phyloP scores from a whole-genome alignment of 2,888 invertebrate species.

The Tryphoninae sp. region DNA sequence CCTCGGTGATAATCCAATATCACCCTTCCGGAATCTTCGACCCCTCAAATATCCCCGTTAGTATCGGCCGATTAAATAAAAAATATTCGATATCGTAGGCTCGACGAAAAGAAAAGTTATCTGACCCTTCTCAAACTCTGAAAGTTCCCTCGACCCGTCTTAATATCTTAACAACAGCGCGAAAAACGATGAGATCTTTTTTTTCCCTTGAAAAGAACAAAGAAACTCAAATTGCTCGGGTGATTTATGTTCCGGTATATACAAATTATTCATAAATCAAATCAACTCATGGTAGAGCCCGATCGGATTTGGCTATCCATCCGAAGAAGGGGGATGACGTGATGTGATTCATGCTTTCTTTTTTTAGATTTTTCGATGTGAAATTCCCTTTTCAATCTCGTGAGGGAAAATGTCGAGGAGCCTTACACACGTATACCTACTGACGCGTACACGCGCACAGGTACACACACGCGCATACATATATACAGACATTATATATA shows the following conservation, averaged over 20 bases:
- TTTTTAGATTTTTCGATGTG: constrained; percentile 54
- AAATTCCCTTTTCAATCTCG: constrained; percentile 62
- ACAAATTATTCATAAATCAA: constrained; percentile 59
- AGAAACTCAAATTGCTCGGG: constrained; percentile 10
- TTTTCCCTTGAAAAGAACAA: constrained; percentile 1
- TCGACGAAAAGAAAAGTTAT: neutral
- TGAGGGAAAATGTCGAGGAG: constrained; percentile 53
- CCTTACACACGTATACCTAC: constrained; percentile 27
- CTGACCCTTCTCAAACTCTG: neutral
- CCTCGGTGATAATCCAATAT: neutral
- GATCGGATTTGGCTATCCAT: constrained; percentile 58
- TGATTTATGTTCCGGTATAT: constrained; percentile 37
- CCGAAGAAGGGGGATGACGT: constrained; percentile 46
- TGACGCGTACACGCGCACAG: neutral
- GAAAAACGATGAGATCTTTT: constrained; percentile 18
- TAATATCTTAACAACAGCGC: neutral
- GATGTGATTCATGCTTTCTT: constrained; percentile 57
- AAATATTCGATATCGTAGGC: neutral
- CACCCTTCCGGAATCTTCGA: neutral
- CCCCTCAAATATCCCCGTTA: neutral
- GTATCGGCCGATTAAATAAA: neutral
- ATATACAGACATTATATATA: constrained; percentile 21
- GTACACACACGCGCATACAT: neutral
- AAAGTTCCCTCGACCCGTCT: neutral
- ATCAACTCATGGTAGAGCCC: constrained; percentile 49